phyloP scores from a whole-genome alignment of 2,113 vertebrate genomes.

The Boulengeromyrus knoepffleri region DNA sequence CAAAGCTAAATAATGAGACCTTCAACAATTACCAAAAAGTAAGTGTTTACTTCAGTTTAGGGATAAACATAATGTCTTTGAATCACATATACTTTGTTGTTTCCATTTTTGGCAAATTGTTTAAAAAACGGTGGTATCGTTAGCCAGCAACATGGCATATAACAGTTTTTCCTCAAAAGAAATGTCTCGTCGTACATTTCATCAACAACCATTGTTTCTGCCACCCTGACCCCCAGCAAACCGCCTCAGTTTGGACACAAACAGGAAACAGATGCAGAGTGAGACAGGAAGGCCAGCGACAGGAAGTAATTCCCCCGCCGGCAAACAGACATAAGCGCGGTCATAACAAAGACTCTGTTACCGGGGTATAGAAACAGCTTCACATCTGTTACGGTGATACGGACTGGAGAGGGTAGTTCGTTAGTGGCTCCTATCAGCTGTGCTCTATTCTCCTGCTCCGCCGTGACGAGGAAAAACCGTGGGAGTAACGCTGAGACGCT shows the following conservation, averaged over 20 bases:
- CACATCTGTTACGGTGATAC: not conserved
- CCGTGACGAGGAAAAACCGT: not conserved
- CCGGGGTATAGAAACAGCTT: not conserved
- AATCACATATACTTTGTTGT: not conserved
- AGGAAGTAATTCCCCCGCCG: not conserved
- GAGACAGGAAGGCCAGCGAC: not conserved
- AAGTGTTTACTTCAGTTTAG: not conserved
- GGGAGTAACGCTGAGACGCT: not conserved
- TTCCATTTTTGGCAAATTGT: not conserved
- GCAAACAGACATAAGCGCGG: not conserved
- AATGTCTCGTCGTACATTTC: not conserved
- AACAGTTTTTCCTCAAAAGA: not conserved
- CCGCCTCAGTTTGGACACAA: not conserved
- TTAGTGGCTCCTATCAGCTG: not conserved
- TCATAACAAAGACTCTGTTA: not conserved
- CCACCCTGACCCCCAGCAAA: not conserved
- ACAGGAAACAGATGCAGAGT: constrained; percentile 8
- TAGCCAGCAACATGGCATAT: not conserved
- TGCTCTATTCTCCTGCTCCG: not conserved
- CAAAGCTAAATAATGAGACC: not conserved
- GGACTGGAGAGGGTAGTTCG: not conserved
- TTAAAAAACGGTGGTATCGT: not conserved
- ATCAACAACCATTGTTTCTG: not conserved
- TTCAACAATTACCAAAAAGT: not conserved
- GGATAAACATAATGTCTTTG: not conserved